Evolutionary conservation across 37 sponge, comb jelly and placozoan species (phyloP), one percentile per base, ranked within the genome.

Genomic region (Corticium candelabrum): DNA sequence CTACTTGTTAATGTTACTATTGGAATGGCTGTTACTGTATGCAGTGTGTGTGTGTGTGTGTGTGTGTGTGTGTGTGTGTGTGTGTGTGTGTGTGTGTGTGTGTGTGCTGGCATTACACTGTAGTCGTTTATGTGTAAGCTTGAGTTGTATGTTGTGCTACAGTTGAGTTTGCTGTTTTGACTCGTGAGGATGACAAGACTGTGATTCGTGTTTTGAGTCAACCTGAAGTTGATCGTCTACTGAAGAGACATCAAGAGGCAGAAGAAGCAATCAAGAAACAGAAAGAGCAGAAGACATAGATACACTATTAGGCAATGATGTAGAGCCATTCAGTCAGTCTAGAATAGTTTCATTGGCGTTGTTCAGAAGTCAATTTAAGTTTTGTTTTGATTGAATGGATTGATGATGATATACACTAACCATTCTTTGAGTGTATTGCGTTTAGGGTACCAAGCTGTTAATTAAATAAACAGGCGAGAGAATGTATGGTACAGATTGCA

Each of bases 101-200:
- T 43, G 56, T 43, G 56, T 43, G 56, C 41, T 35, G 50, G 15
- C 5, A 11, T 76, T 21, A n/a, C n/a, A n/a, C n/a, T n/a, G n/a
- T n/a, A n/a, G n/a, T n/a, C n/a, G n/a, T n/a, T 7, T 29, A 15
- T 3, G 29, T 2, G 33, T 30, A 29, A 1, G 32, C 41, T 81
- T 1, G 39, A 3, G 38, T 38, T 34, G 1, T 39, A 34, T 43
- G 0, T 37, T 41, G 80, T 3, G 81, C 67, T 2, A 43, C 83
- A 84, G 93, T 95, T 75, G 95, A 97, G 80, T 77, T 97, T 37
- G 94, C 98, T 3, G 93, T 92, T 34, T 82, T 97, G 81, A 91
- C 92, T 2, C 62, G 98, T 2, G 40, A 40, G 3, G 78, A 69
- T 2, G 92, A 72, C 40, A 84, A 74, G 69, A 93, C 94, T 1